Percentiles rank a stretch among this genome's conserved stretches.
Conservation (phyloP, 2,113 vertebrate species). For the Ammodramus savannarum region DNA sequence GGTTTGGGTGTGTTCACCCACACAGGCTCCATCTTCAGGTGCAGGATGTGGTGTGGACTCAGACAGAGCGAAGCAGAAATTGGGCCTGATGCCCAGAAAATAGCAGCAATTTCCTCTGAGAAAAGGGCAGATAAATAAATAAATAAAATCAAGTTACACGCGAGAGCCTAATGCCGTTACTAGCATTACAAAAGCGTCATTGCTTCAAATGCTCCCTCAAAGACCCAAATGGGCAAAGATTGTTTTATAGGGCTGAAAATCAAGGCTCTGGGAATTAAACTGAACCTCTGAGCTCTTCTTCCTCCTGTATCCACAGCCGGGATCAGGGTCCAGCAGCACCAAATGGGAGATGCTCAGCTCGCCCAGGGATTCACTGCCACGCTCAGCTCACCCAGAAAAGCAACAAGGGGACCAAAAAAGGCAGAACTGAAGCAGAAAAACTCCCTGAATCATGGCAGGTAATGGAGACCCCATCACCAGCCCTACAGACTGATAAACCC, state of each 20-base stretch:
- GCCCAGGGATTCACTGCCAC: not conserved
- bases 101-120: constrained; percentile 23
- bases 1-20: not conserved
- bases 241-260: not conserved
- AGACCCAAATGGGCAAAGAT: not conserved
- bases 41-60: not conserved
- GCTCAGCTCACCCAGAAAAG: not conserved
- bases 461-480: not conserved
- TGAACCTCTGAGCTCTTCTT: not conserved
- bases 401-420: not conserved
- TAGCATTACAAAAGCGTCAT: not conserved
- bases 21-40: not conserved
- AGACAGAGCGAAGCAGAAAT: not conserved
- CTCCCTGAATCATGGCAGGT: not conserved
- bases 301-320: rapidly evolving
- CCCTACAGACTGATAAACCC: not conserved
- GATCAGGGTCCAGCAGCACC: not conserved
- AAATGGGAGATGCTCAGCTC: not conserved
- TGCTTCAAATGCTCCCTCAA: not conserved
- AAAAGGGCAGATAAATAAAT: constrained; percentile 48
- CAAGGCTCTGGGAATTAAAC: not conserved
- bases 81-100: constrained; percentile 22
- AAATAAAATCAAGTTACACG: not conserved
- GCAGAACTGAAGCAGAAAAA: not conserved
- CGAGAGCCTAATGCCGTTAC: not conserved